Evolutionary conservation across 2,113 vertebrate genomes (phyloP).

Genomic region (Accipiter virgatus): DNA sequence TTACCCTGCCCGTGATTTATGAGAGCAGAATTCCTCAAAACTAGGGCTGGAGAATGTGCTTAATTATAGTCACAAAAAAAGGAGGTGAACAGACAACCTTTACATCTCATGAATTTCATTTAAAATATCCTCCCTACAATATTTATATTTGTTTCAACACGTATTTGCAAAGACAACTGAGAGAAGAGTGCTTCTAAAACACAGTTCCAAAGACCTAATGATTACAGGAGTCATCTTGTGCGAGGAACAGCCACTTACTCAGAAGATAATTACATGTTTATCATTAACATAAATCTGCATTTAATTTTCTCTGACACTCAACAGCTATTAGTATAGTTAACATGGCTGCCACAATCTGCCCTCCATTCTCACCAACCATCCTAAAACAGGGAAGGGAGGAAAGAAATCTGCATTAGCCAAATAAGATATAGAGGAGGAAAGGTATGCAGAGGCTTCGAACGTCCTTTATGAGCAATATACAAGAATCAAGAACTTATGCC

Average conservation of each 20-base stretch:
- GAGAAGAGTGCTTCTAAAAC: background rate
- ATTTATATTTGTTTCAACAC: background rate
- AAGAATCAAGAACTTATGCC: background rate
- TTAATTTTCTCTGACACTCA: background rate
- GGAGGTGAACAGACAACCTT: background rate
- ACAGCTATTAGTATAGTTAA: background rate
- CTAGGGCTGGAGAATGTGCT: background rate
- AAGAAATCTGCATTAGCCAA: background rate
- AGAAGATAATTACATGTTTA: background rate
- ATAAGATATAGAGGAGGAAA: background rate
- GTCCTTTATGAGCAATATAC: background rate
- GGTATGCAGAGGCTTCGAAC: background rate
- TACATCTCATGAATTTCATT: background rate
- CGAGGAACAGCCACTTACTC: slow-evolving; percentile 21
- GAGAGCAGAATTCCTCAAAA: background rate
- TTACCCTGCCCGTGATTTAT: background rate
- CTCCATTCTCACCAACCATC: background rate
- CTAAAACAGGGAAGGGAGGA: background rate
- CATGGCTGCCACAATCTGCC: background rate
- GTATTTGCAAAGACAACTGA: background rate
- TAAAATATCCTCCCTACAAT: background rate
- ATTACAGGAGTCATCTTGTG: background rate
- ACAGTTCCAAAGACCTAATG: background rate
- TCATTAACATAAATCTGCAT: slow-evolving; percentile 32
- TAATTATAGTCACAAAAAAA: background rate